Evolutionary conservation across 92 coral and sea anemone genomes (phyloP).

Genomic region (Epizoanthus ramosus): DNA sequence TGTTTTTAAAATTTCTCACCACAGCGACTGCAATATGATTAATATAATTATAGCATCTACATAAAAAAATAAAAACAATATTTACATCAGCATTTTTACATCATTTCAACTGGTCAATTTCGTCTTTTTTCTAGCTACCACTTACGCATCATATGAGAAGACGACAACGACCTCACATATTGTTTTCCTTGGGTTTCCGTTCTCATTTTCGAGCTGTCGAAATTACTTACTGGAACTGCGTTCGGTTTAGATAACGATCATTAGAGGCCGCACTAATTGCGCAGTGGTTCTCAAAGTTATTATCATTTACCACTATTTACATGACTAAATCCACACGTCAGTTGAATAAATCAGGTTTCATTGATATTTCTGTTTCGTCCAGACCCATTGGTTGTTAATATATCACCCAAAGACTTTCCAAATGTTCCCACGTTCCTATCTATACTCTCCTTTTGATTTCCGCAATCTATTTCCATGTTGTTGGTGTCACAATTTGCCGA

Average conservation of each 20-base stretch:
- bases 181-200: background rate
- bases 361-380: background rate
- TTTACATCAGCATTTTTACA: too few relatives aligned
- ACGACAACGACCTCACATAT: background rate
- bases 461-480: background rate
- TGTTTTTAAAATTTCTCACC: too few relatives aligned
- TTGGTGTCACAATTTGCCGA: background rate
- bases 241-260: background rate
- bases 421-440: background rate
- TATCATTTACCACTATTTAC: background rate
- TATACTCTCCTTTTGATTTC: background rate
- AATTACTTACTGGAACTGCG: background rate
- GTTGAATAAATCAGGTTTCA: background rate
- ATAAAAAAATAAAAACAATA: too few relatives aligned
- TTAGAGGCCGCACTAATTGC: background rate
- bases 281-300: background rate
- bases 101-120: too few relatives aligned
- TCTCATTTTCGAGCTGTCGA: background rate
- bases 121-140: too few relatives aligned
- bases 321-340: background rate
- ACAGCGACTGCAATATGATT: too few relatives aligned
- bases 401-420: background rate
- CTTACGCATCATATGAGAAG: background rate
- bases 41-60: too few relatives aligned
- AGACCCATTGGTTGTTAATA: background rate